Base-by-base conservation (phyloP, 2,888 invertebrate genomes). In the Xestia c-nigrum region DNA sequence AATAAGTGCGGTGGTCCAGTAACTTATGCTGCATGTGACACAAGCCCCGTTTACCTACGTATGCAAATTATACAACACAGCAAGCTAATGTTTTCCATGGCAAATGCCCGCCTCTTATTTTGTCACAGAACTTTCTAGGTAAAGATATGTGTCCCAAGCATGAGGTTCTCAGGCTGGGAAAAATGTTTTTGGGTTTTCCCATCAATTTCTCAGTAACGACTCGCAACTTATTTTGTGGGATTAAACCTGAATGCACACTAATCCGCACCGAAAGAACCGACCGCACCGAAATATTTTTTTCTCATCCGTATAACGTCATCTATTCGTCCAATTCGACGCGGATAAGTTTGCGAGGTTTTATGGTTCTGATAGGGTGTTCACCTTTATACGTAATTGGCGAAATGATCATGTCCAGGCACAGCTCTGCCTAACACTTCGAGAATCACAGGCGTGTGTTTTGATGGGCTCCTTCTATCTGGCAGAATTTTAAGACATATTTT, bases 1-100 rank as follows among this genome's bases (percentile, higher is more conserved):
- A 77, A 69, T 47, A 77, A 78, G 52, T 55, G 70, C 55, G 14
- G 6, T 19, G 12, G 70, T 50, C 64, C 43, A 78, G 43, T 78
- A 64, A 55, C 47, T 64, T 64, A 63, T 12, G 6, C 31, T 40
- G 50, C 78, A 70, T 43, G 55, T 65, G 57, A 4, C 31, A 64
- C n/a, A 21, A 1, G 19, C 47, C 31, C 31, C 0, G 4, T 64
- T 78, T 43, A n/a, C n/a, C n/a, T n/a, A 50, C 71, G 64, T 65
- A 78, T 78, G 65, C 64, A 71, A 70, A 70, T 77, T 64, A 64
- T 24, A 24, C 57, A 57, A 57, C 57, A 24, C 24, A 64, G 31
- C n/a, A 43, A 43, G 12, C 3, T 57, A 5, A 65, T 50, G 16
- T 31, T 16, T 19, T 79, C 19, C 31, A 46, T 61, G n/a, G 59